Conservation (phyloP, 2,888 invertebrate genomes). For the Habrosyne pyritoides region DNA sequence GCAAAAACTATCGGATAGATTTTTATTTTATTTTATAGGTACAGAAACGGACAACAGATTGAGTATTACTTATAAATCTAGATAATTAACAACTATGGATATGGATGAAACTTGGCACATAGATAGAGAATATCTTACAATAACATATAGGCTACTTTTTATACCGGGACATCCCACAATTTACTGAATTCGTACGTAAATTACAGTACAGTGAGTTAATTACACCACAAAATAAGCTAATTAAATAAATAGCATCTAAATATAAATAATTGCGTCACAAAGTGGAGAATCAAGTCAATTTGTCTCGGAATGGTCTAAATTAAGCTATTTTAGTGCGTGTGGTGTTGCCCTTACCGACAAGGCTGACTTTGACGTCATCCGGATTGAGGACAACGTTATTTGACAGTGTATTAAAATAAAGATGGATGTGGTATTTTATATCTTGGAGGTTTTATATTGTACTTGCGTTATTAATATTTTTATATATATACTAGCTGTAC, state of each 20-base stretch:
- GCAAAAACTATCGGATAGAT: no score
- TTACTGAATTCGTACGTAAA: neutral
- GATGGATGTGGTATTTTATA: conserved; percentile 36
- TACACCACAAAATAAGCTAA: neutral
- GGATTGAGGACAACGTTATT: conserved; percentile 29
- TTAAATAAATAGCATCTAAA: neutral
- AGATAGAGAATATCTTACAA: no score
- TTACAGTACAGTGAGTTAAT: neutral
- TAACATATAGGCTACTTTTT: no score
- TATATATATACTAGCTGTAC: no score
- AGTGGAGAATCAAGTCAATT: conserved; percentile 42
- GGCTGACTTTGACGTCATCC: conserved; percentile 56
- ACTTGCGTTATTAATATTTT: no score
- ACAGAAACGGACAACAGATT: no score
- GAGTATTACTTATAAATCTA: no score
- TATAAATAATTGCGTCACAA: conserved; percentile 22
- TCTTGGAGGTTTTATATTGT: no score
- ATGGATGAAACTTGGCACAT: no score
- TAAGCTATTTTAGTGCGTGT: conserved; percentile 56
- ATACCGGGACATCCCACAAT: no score
- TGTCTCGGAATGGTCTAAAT: conserved; percentile 56
- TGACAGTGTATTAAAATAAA: conserved; percentile 13
- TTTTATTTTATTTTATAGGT: no score
- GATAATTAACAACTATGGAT: no score
- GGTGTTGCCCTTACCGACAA: conserved; percentile 48